Base-by-base conservation (phyloP, 2,797 vertebrate species). In the Xerus rutilus region DNA sequence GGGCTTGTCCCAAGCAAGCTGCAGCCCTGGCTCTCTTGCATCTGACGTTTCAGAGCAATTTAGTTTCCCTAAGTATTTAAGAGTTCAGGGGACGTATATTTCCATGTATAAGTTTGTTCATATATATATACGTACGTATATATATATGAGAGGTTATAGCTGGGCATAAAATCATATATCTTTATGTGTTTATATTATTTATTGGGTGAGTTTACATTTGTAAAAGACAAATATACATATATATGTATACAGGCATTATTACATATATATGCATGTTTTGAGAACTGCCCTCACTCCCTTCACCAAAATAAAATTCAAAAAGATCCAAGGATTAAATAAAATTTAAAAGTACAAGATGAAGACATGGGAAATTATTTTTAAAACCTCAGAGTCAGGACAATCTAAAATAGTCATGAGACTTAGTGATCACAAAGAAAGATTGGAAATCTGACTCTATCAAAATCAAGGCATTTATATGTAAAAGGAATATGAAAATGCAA, bases 241-340 rank as follows among this genome's bases (percentile, higher is more conserved):
- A 57, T 57, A 57, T 57, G 20, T 57, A 57, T 13, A 4, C 18
- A 57, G 54, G 20, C 54, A 57, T 57, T 20, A 57, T 57, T 57
- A 57, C 20, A 57, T 57, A 57, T 7, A 20, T 57, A 57, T 57
- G 54, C 18, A 57, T 57, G 39, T 73, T 73, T 21, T 82, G 8
- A 78, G 32, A 47, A 72, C 47, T 87, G 73, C 30, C 45, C 79
- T 94, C 8, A 81, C 39, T 85, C 57, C 62, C 79, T 2, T 89
- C 64, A 43, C 39, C 30, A 93, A 97, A 86, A 89, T 89, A 82
- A 91, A 95, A 74, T 59, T 25, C 45, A 82, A n/a, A 85, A 79
- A 17, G 32, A 83, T 64, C 39, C 70, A 83, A 89, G 39, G 13
- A 65, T 89, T 94, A 91, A 93, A 67, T 5, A 35, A 92, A 94